Conservation (phyloP, 23 tunicate genomes). For the Oikopleura albicans region DNA sequence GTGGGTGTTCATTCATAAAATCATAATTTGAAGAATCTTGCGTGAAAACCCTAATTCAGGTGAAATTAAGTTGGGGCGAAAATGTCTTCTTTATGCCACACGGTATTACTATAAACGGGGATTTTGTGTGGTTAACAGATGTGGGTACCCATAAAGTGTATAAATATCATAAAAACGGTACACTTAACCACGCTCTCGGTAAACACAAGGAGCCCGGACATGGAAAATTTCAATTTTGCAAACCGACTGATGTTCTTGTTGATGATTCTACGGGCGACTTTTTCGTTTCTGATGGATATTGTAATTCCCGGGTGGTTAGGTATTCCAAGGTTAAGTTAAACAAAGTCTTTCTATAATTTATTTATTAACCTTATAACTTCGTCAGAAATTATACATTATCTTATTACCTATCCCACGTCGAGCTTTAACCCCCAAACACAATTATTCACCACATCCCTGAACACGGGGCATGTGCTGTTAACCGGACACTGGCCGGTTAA, state of each 20-base stretch:
- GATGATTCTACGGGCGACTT: conserved; percentile 30
- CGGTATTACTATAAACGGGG: conserved; percentile 39
- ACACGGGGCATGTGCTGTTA: too few species aligned
- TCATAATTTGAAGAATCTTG: too few species aligned
- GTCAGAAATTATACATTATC: too few species aligned
- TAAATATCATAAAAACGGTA: background rate
- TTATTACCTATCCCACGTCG: too few species aligned
- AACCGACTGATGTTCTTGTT: conserved; percentile 74
- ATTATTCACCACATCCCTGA: background rate
- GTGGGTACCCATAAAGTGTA: conserved; percentile 50
- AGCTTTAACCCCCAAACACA: too few species aligned
- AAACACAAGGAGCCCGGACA: background rate
- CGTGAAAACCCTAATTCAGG: too few species aligned
- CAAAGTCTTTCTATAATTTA: too few species aligned
- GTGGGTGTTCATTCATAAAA: too few species aligned
- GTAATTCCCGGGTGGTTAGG: conserved; percentile 34
- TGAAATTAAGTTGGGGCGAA: conserved; percentile 28
- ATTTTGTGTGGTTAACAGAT: conserved; percentile 70
- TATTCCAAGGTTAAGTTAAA: too few species aligned
- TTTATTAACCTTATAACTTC: too few species aligned
- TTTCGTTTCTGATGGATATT: conserved; percentile 82
- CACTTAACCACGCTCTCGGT: background rate
- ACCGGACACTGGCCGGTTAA: too few species aligned
- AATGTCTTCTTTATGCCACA: conserved; percentile 75
- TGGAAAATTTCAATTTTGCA: conserved; percentile 38